These are phyloP conservation scores for Equus quagga DNA, from an alignment of 2,113 vertebrate genomes.

Conservation along the genomic window DNA sequence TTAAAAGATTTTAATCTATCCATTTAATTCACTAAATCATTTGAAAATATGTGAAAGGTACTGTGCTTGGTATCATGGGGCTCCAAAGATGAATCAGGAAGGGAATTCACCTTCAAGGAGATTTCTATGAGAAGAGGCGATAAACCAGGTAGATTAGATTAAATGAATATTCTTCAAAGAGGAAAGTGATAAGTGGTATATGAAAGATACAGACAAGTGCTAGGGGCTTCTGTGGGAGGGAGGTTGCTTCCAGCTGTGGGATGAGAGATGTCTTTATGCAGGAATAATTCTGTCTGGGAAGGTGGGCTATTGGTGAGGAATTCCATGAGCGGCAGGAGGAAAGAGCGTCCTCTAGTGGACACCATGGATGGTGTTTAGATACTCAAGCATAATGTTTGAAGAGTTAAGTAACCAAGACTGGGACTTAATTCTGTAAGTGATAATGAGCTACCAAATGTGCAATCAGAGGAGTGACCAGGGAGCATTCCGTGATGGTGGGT, in stretches of 20 bases:
- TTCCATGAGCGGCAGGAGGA: neutral
- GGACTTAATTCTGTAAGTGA: neutral
- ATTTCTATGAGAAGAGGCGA: neutral
- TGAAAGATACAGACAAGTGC: neutral
- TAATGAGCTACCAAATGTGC: neutral
- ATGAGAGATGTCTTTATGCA: neutral
- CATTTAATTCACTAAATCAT: conserved; percentile 52
- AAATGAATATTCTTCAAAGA: conserved; percentile 3
- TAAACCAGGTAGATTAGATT: neutral
- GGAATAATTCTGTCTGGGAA: neutral
- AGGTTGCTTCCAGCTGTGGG: neutral
- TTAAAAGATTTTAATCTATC: conserved; percentile 41
- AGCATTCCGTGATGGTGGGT: neutral
- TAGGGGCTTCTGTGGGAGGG: neutral
- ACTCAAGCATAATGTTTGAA: neutral
- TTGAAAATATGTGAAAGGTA: neutral
- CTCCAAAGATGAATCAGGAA: conserved; percentile 14
- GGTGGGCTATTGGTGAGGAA: neutral
- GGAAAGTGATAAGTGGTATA: neutral
- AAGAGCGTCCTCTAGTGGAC: neutral
- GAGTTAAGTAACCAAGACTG: neutral
- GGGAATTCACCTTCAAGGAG: conserved; percentile 24
- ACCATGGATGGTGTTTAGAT: neutral
- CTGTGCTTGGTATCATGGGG: neutral
- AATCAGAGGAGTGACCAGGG: neutral